Conservation (phyloP, 1,140 invertebrate genomes). For the Matsumurasca onukii region DNA sequence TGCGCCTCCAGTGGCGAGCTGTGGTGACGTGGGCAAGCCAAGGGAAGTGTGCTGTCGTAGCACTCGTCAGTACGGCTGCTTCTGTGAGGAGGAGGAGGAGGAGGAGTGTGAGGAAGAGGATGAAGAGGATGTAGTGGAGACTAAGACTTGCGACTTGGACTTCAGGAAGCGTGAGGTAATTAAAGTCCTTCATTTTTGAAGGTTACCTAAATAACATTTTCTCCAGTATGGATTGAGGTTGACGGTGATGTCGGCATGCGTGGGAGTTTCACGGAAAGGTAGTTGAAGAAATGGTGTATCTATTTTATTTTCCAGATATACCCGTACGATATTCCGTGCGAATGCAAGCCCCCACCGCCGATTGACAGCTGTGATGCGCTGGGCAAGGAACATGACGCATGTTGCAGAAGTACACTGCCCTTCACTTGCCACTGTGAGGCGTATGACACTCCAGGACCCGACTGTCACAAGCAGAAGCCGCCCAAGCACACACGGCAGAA, state of each 20-base stretch:
- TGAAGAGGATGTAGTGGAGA: not conserved
- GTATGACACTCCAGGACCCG: not conserved
- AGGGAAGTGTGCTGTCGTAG: not conserved
- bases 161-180: constrained; percentile 6
- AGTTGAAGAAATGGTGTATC: too few relatives aligned
- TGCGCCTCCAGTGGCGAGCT: not conserved
- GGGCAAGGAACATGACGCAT: not conserved
- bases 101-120: not conserved
- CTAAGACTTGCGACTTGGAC: not conserved
- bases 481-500: not conserved
- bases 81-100: constrained; percentile 8
- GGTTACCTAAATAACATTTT: too few relatives aligned
- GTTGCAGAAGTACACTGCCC: not conserved
- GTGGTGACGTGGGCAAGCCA: not conserved
- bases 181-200: too few relatives aligned
- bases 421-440: constrained; percentile 14
- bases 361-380: not conserved
- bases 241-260: too few relatives aligned
- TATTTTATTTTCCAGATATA: too few relatives aligned
- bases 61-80: not conserved
- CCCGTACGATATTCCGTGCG: constrained; percentile 4
- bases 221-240: too few relatives aligned
- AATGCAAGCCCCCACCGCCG: not conserved
- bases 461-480: not conserved
- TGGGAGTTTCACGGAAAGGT: too few relatives aligned